Evolutionary conservation across 2,888 invertebrate species (phyloP), one percentile per base, ranked within the genome.

Genomic region (Lysandra bellargus): DNA sequence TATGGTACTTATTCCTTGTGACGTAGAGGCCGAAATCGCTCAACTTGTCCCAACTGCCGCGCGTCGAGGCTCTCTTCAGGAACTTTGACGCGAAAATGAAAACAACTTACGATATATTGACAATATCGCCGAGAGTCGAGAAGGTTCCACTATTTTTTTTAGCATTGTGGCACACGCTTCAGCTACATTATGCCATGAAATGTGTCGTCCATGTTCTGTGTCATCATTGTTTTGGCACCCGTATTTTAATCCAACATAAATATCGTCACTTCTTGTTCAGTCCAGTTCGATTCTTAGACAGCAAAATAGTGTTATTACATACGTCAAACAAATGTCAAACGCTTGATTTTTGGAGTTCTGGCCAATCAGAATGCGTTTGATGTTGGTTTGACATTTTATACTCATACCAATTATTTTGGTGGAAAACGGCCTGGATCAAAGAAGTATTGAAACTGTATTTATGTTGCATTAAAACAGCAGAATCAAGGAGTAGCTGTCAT

Each of bases 1-100:
- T 88, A 83, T 86, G 89, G 90, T 88, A 83, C 84, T 85, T 87
- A 85, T 85, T 83, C 80, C 81, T 57, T 82, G 72, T 78, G 74
- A 57, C 80, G 79, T 90, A 94, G 92, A 89, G 95, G 86, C 95
- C 95, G 88, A 92, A 92, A 84, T 95, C 95, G 83, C 91, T 95
- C 85, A 95, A 94, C 88, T 84, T 95, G 80, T 91, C 92, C 7
- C 95, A 95, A 88, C 89, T 95, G 86, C 91, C 93, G 40, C 89
- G 92, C 12, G 92, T 94, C 78, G 92, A 92, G 81, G 94, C 93
- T 1, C 83, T 94, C 74, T 94, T 94, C 87, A 86, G 91, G 76
- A 86, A 93, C 82, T 93, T 94, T 84, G 94, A 94, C 85, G 90
- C 88, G 1, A 90, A 86, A 33, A 90, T 94, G 87, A 88, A 86